Conservation (phyloP, 2,888 invertebrate species). For the Rhamphomyia laevipes region DNA sequence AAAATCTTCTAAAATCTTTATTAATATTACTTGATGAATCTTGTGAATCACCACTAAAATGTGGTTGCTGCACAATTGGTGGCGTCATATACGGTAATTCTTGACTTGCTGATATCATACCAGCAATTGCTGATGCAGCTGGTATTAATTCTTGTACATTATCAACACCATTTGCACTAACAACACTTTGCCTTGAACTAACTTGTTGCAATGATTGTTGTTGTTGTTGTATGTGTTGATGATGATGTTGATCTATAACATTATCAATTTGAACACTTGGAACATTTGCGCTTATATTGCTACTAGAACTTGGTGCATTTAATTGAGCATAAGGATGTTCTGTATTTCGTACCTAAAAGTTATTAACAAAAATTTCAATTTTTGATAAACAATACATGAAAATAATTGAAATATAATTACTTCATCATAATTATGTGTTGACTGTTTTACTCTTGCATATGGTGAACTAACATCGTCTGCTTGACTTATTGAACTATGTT, state of each 20-base stretch:
- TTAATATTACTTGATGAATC: constrained; percentile 59
- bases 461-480: constrained; percentile 48
- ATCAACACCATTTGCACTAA: constrained; percentile 15
- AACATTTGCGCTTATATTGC: constrained; percentile 7
- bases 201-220: constrained; percentile 20
- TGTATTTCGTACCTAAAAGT: constrained; percentile 26
- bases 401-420: constrained; percentile 12
- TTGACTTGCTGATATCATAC: constrained; percentile 74
- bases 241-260: constrained; percentile 11
- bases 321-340: constrained; percentile 38
- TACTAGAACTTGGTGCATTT: constrained; percentile 28
- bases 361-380: background rate
- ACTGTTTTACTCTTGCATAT: constrained; percentile 51
- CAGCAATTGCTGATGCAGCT: constrained; percentile 78
- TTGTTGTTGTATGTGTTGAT: constrained; percentile 19
- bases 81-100: constrained; percentile 85
- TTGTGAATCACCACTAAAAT: constrained; percentile 85
- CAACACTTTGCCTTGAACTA: constrained; percentile 12
- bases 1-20: background rate
- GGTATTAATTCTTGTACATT: constrained; percentile 50
- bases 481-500: constrained; percentile 48
- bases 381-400: background rate
- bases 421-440: constrained; percentile 55
- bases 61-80: constrained; percentile 50
- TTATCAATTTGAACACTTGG: constrained; percentile 3